Percentiles rank a stretch among this genome's conserved stretches.
Evolutionary conservation across 2,888 invertebrate genomes (phyloP).

Genomic region (Dynastes maya): DNA sequence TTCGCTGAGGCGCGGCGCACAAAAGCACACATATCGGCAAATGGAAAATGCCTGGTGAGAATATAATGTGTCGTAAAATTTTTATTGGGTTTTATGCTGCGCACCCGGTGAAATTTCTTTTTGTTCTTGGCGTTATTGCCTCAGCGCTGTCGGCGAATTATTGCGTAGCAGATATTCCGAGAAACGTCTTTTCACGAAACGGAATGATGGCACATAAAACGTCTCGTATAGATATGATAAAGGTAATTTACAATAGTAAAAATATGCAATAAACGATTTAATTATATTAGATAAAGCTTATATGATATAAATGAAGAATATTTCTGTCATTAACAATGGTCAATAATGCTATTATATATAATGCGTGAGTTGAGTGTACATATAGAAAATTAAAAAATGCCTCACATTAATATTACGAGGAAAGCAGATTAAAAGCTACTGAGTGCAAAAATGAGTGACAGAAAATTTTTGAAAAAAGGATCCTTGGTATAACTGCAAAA

Average conservation of each 20-base stretch:
- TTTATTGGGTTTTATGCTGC: constrained; percentile 38
- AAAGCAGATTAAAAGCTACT: too few relatives aligned
- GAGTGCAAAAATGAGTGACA: too few relatives aligned
- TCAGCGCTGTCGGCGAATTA: constrained; percentile 20
- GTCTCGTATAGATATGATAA: not conserved
- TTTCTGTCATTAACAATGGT: too few relatives aligned
- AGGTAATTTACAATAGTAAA: constrained; percentile 7
- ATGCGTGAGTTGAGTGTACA: too few relatives aligned
- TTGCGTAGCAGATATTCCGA: constrained; percentile 31
- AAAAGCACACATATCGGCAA: constrained; percentile 28
- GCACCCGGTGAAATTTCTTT: constrained; percentile 40
- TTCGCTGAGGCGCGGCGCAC: constrained; percentile 32
- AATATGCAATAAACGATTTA: not conserved
- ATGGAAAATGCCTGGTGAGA: constrained; percentile 42
- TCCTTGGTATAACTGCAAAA: too few relatives aligned
- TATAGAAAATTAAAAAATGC: too few relatives aligned
- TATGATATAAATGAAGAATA: too few relatives aligned
- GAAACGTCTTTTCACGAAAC: constrained; percentile 25
- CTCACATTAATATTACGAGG: too few relatives aligned
- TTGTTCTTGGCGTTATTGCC: constrained; percentile 35
- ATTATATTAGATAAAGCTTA: not conserved
- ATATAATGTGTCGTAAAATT: constrained; percentile 46
- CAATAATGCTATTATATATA: too few relatives aligned
- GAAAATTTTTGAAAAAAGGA: too few relatives aligned
- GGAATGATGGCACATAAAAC: constrained; percentile 20